Percentiles rank a stretch among this genome's conserved stretches.
phyloP scores from a whole-genome alignment of 2,888 invertebrate species.

The Biston betularia region DNA sequence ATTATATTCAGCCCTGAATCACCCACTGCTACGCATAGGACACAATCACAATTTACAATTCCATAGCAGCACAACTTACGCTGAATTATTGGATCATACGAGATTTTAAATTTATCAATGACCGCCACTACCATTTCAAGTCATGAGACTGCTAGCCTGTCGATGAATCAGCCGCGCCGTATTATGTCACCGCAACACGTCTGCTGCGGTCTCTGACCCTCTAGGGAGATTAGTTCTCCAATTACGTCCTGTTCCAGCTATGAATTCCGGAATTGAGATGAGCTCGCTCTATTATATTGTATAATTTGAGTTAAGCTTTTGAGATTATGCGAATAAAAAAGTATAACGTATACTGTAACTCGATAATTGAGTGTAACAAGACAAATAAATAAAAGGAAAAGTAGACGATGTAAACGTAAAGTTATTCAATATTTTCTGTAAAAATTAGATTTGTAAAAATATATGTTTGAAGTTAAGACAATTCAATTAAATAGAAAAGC shows the following conservation, averaged over 20 bases:
- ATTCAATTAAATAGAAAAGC: neutral
- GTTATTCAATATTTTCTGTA: no score
- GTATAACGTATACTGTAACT: no score
- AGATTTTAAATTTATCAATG: neutral
- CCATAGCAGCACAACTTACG: neutral
- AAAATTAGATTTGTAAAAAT: no score
- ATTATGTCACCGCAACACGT: conserved; percentile 15
- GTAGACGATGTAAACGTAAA: no score
- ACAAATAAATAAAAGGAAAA: no score
- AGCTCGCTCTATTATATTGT: neutral
- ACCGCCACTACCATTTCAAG: neutral
- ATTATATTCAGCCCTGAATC: no score
- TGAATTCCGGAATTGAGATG: neutral
- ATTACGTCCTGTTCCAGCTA: conserved; percentile 11
- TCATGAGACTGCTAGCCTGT: conserved; percentile 3
- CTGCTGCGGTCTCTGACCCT: conserved; percentile 18
- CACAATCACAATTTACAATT: neutral
- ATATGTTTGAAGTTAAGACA: neutral
- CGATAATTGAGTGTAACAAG: no score
- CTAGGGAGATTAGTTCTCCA: conserved; percentile 1
- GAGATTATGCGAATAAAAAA: neutral
- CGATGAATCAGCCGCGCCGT: conserved; percentile 10
- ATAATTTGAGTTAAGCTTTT: neutral
- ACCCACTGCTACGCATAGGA: no score
- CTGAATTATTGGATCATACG: neutral